A percentile compares a stretch with the other conserved stretches of the same genome.
These are phyloP conservation scores for Puma concolor DNA, from an alignment of 2,113 vertebrate genomes.

Conservation along the genomic window DNA sequence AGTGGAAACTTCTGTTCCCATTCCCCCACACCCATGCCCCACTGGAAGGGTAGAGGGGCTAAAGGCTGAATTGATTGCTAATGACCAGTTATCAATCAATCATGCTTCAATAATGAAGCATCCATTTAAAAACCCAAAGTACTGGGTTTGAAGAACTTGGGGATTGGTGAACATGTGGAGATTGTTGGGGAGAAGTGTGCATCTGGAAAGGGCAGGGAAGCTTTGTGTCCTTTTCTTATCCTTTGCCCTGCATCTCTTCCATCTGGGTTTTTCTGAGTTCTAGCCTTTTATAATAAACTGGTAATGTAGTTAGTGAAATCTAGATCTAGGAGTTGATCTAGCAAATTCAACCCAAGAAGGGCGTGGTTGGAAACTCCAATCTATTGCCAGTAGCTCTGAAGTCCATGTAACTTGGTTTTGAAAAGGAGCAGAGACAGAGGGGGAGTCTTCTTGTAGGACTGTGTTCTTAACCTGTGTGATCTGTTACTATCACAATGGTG, in stretches of 20 bases:
- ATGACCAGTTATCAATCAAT: background rate
- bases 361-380: background rate
- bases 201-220: background rate
- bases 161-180: background rate
- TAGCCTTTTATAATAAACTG: background rate
- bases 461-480: background rate
- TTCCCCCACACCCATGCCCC: too few species aligned
- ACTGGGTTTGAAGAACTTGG: background rate
- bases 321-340: background rate
- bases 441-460: background rate
- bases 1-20: background rate
- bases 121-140: background rate
- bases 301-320: background rate
- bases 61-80: background rate
- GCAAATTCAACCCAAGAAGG: background rate
- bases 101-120: background rate
- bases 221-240: background rate
- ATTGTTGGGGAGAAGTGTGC: background rate
- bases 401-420: background rate
- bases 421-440: background rate
- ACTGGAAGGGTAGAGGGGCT: background rate
- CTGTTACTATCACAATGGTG: background rate
- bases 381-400: background rate
- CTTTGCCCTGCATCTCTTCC: background rate
- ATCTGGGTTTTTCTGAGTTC: background rate